Percentiles rank a stretch among this genome's conserved stretches.
Conservation (phyloP, 2,797 vertebrate species). For the Eulemur mongoz region DNA sequence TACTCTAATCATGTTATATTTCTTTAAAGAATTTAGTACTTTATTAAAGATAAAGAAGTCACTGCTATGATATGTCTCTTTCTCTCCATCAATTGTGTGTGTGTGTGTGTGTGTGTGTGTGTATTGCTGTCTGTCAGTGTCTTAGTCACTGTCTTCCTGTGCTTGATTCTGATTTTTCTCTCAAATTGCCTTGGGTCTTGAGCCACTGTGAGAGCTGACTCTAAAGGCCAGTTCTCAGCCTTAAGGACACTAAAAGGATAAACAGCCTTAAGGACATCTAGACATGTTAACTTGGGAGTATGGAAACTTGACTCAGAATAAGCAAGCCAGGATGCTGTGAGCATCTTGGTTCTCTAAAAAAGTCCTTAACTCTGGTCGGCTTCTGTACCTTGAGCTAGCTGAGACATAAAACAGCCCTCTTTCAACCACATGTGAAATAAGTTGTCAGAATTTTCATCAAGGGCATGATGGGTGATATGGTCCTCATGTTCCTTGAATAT, state of each 20-base stretch:
- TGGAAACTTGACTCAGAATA: not conserved
- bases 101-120: not conserved
- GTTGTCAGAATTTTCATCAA: conserved; percentile 44
- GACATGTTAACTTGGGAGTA: not conserved
- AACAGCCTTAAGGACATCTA: not conserved
- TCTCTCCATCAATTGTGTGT: not conserved
- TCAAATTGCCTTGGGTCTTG: not conserved
- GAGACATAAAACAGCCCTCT: not conserved
- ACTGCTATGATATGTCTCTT: not conserved
- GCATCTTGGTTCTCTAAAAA: not conserved
- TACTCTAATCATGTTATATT: not conserved
- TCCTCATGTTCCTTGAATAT: conserved; percentile 52
- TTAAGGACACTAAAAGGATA: not conserved
- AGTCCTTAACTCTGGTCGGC: not conserved
- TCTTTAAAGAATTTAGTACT: not conserved
- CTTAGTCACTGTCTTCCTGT: not conserved
- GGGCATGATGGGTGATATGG: not conserved
- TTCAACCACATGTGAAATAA: not conserved
- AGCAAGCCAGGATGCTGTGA: not conserved
- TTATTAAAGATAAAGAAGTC: conserved; percentile 5
- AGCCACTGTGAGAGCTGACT: not conserved
- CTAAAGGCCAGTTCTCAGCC: not conserved
- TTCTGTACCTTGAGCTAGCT: not conserved
- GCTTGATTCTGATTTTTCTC: not conserved
- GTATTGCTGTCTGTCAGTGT: not conserved